Base-by-base conservation (phyloP, 37 sponge, comb jelly and placozoan genomes). In the Chondrilla cf. caribensis region DNA sequence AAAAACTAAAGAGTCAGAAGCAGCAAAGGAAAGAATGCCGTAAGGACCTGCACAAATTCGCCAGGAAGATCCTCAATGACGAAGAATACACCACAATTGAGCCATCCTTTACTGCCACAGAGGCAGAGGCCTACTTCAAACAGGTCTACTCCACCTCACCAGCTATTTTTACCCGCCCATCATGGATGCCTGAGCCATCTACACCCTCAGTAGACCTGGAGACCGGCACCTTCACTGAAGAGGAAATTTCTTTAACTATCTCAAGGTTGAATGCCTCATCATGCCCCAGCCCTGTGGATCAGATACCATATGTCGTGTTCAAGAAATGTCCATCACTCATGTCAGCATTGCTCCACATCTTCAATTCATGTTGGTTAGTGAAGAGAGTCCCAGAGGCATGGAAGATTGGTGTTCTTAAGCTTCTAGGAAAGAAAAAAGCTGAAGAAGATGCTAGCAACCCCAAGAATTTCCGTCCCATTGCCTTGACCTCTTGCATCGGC, bases 381-480 rank as follows among this genome's bases (percentile, higher is more conserved):
- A 43, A 24, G 24, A 51, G 36, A 18, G 58, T 71, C 58, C 83
- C 83, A 42, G 21, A n/a, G 4, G 7, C 32, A 22, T 7, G 68
- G 83, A 58, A 82, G 18, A 54, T 44, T 18, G 83, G 68, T 24
- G 70, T 66, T 22, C 28, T 82, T 0, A 19, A 40, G 18, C 58
- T 82, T 19, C 0, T 82, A n/a, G 72, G 57, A 22, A 82, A 82
- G 38, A 41, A 54, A 19, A 5, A 31, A 41, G 83, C 83, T 57
- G 72, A 54, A 9, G 71, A 70, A 35, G 72, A 82, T 38, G 57
- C 72, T 22, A 82, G 51, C 11, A 47, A 55, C 2, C 82, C 82
- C 31, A 67, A 28, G 44, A 82, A 82, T 58, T 82, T 70, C 36
- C 57, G 72, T 54, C 76, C 76, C 41, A 73, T 73, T 21, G 76